phyloP scores from a whole-genome alignment of 92 coral and sea anemone genomes.

The Epizoanthus rinbou region DNA sequence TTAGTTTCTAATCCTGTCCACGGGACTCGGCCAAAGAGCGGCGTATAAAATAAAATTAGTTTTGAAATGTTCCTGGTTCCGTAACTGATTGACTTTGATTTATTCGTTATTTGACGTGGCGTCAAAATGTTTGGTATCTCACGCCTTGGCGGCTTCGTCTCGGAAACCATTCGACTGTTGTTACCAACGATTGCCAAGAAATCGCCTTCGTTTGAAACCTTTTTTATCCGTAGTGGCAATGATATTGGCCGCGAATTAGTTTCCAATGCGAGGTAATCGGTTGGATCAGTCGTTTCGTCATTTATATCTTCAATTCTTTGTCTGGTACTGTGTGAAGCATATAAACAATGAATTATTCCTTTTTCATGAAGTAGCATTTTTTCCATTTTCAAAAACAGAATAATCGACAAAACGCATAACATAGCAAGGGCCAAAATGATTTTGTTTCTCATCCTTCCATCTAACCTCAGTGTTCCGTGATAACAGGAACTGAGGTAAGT shows the following conservation, averaged over 20 bases:
- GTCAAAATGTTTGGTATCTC: neutral
- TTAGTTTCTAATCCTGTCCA: slow-evolving; percentile 77
- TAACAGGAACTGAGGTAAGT: too few relatives aligned
- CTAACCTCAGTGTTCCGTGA: neutral
- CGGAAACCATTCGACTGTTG: neutral
- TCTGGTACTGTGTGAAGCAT: neutral
- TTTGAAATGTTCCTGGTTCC: slow-evolving; percentile 27
- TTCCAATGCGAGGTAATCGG: neutral
- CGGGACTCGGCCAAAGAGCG: slow-evolving; percentile 72
- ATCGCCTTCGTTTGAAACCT: neutral
- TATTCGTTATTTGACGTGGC: neutral
- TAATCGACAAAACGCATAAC: slow-evolving; percentile 2
- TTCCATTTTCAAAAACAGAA: slow-evolving; percentile 2
- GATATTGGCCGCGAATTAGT: neutral
- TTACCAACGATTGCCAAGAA: neutral
- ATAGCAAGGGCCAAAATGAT: neutral
- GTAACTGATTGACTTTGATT: neutral
- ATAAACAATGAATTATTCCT: neutral
- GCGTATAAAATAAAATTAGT: slow-evolving; percentile 77
- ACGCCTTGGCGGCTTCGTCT: neutral
- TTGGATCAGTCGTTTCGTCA: neutral
- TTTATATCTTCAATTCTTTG: neutral
- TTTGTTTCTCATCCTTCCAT: slow-evolving; percentile 10
- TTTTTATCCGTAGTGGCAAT: neutral
- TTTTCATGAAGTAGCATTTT: neutral